Conservation (phyloP, 1,140 invertebrate genomes). For the Elysia chlorotica region DNA sequence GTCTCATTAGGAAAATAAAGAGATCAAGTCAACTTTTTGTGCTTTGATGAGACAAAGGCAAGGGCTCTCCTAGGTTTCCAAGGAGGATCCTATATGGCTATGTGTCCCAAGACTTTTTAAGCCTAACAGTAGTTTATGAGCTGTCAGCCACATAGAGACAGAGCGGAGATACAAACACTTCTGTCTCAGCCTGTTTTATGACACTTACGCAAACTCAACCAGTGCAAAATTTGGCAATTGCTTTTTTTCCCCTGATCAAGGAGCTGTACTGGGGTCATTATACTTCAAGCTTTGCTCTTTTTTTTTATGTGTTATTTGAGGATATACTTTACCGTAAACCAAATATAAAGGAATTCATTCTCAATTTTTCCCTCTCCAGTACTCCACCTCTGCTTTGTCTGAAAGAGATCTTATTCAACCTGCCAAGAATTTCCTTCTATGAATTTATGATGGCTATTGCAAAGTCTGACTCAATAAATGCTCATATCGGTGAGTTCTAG, state of each 20-base stretch:
- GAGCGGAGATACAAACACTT: too few species aligned
- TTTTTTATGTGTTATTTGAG: conserved; percentile 4
- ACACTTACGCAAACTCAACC: background rate
- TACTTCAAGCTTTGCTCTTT: background rate
- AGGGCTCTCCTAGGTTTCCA: too few species aligned
- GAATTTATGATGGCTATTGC: conserved; percentile 58
- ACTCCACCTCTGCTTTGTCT: conserved; percentile 45
- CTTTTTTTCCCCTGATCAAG: background rate
- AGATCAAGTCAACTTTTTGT: too few species aligned
- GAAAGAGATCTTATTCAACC: conserved; percentile 53
- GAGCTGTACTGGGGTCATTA: background rate
- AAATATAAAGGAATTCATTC: too few species aligned
- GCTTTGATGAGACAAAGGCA: too few species aligned
- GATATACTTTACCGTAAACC: too few species aligned
- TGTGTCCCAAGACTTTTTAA: too few species aligned
- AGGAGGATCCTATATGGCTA: too few species aligned
- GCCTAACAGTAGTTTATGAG: too few species aligned
- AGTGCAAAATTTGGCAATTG: background rate
- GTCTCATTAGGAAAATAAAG: too few species aligned
- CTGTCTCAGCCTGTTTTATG: background rate
- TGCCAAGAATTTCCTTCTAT: conserved; percentile 56
- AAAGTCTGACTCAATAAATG: conserved; percentile 56
- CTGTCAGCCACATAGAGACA: too few species aligned
- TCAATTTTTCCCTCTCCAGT: conserved; percentile 45
- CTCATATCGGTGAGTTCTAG: conserved; percentile 55